These are phyloP conservation scores for Marronus borbonicus DNA, from an alignment of 2,888 invertebrate species.

Conservation along the genomic window DNA sequence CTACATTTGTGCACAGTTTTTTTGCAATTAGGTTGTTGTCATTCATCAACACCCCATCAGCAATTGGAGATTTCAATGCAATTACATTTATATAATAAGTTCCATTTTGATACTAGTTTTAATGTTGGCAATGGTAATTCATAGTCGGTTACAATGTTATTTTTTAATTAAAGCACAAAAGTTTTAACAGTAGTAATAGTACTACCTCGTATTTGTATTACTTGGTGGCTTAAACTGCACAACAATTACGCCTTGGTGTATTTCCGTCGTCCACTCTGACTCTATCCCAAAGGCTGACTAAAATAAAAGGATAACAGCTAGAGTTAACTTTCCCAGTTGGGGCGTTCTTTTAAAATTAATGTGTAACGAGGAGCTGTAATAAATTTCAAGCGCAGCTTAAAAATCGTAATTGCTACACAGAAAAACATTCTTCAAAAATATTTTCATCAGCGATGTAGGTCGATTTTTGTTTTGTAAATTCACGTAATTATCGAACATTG, in stretches of 20 bases:
- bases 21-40: no score
- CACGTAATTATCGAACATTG: no score
- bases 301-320: constrained; percentile 9
- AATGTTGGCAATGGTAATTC: neutral
- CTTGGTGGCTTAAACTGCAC: neutral
- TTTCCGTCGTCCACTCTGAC: neutral
- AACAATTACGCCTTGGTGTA: constrained; percentile 9
- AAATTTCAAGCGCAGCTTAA: constrained; percentile 8
- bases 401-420: neutral
- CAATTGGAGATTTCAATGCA: no score
- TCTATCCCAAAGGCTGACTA: neutral
- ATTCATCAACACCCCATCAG: no score
- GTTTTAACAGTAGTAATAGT: no score
- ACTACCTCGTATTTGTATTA: neutral
- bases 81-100: no score
- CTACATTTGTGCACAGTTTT: no score
- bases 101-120: no score
- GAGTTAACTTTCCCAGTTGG: neutral
- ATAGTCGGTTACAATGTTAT: neutral
- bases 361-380: constrained; percentile 3
- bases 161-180: neutral
- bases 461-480: no score
- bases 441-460: no score
- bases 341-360: constrained; percentile 30
- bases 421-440: neutral